Evolutionary conservation across 2,888 invertebrate genomes (phyloP), one percentile per base, ranked within the genome.

Genomic region (Diadegma fenestrale): DNA sequence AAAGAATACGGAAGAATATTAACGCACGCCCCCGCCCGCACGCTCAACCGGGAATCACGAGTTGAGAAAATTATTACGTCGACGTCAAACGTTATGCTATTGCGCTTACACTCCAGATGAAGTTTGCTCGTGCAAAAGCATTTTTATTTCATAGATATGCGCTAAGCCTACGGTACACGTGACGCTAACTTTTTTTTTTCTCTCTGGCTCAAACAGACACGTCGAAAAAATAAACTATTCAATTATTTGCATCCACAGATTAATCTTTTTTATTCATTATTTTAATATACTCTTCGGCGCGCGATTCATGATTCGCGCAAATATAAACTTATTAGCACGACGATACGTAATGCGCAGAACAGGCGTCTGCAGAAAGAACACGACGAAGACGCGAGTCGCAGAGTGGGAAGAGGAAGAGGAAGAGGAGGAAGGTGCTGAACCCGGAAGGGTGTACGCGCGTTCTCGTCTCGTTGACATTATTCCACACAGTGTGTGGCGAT

Each of bases 401-500:
- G 33, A 22, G 43, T 33, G 66, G 37, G 63, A 22, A 54, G 54
- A 54, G 22, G 58, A 58, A 58, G 58, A 51, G 51, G 22, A 26
- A 58, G 77, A 84, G 82, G 76, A 88, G 87, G 83, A 86, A 87
- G 86, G 86, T 85, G 87, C 76, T 82, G 85, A 87, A 86, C 85
- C 86, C 86, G 85, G 87, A 87, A 88, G 86, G 83, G 85, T 84
- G 81, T 78, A 77, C 76, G n/a, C n/a, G n/a, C n/a, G 58, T 68
- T 66, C 48, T 66, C 63, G 22, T 61, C 72, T 22, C 37, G 69
- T 69, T 75, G 76, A 84, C 84, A 84, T 76, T 80, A 61, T 58
- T 51, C 61, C 45, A 22, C 7, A 48, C 14, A 33, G 72, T 48
- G 72, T 48, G 69, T 85, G 80, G 80, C 80, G 77, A 86, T 76